Evolutionary conservation across 1,140 invertebrate genomes (phyloP), one percentile per base, ranked within the genome.

Genomic region (Neelides sp.): DNA sequence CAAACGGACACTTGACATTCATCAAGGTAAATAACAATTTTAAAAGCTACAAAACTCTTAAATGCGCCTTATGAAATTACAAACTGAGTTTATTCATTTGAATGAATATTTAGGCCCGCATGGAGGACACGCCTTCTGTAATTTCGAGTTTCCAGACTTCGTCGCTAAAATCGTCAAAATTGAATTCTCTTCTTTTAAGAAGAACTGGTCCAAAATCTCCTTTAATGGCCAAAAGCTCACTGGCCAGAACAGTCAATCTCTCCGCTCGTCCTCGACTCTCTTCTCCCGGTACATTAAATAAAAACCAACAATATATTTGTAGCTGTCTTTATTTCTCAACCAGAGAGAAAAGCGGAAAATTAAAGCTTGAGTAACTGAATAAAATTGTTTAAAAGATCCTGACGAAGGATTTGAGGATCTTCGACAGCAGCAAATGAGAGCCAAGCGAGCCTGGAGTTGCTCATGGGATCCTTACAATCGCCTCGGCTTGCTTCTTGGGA

Each of bases 331-430:
- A 34, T n/a, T 46, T 10, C n/a, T 24, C 23, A 15, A 23, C 22
- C 24, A 17, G 3, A 26, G 7, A 17, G 43, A 30, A 13, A 32
- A 15, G 3, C 20, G n/a, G n/a, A n/a, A n/a, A n/a, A 27, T 46
- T 27, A 1, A 12, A 1, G 15, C 27, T 13, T 40, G 37, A 40
- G 37, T 12, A 19, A 17, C 17, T 19, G 17, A 40, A 4, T 7
- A 10, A 19, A 20, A 24, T 19, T 36, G 20, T 24, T 28, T 15
- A n/a, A 35, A 22, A 52, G 50, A 52, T 22, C 17, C 39, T 24
- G 50, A 52, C 26, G 50, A 52, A 52, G 50, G 50, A 20, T 52
- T 52, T 19, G 50, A 45, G 26, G 50, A 52, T n/a, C 1, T 30
- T 32, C 7, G n/a, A 32, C 28, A 8, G n/a, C 28, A n/a, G 7